Evolutionary conservation across 2,888 invertebrate species (phyloP).

Genomic region (Yponomeuta evonymella): DNA sequence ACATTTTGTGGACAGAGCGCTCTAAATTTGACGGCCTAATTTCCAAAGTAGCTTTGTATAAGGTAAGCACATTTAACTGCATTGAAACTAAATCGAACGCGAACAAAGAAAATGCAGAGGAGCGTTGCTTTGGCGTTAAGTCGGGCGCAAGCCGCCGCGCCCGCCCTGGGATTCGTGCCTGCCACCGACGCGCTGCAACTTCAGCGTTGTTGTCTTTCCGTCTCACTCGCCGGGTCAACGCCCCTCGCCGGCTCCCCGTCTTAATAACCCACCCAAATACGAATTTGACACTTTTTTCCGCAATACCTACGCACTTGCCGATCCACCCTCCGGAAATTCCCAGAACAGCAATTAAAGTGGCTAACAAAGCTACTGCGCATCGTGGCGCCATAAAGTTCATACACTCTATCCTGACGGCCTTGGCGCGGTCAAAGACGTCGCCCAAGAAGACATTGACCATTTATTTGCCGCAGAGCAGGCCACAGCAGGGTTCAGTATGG

Average conservation of each 20-base stretch:
- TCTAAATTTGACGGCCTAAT: constrained; percentile 1
- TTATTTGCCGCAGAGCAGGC: constrained; percentile 32
- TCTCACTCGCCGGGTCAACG: constrained; percentile 70
- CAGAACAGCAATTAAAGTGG: constrained; percentile 5
- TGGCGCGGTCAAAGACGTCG: constrained; percentile 62
- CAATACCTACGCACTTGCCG: constrained; percentile 24
- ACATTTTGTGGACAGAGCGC: neutral
- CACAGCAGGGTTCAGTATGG: constrained; percentile 49
- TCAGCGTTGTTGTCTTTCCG: constrained; percentile 71
- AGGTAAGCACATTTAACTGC: neutral
- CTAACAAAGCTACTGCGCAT: constrained; percentile 22
- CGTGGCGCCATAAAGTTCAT: constrained; percentile 47
- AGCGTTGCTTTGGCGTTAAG: neutral
- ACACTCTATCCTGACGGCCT: constrained; percentile 62
- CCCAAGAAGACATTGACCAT: constrained; percentile 61
- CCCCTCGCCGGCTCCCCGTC: constrained; percentile 57
- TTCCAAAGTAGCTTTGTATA: neutral
- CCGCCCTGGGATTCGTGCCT: neutral
- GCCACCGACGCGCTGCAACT: constrained; percentile 52
- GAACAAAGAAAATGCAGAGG: constrained; percentile 18
- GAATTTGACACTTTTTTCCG: constrained; percentile 40
- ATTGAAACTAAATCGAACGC: constrained; percentile 5
- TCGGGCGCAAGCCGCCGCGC: neutral
- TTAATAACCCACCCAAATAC: constrained; percentile 60
- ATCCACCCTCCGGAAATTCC: constrained; percentile 1